A percentile compares a stretch with the other conserved stretches of the same genome.
phyloP scores from a whole-genome alignment of 2,113 vertebrate genomes.

The Petromus typicus region DNA sequence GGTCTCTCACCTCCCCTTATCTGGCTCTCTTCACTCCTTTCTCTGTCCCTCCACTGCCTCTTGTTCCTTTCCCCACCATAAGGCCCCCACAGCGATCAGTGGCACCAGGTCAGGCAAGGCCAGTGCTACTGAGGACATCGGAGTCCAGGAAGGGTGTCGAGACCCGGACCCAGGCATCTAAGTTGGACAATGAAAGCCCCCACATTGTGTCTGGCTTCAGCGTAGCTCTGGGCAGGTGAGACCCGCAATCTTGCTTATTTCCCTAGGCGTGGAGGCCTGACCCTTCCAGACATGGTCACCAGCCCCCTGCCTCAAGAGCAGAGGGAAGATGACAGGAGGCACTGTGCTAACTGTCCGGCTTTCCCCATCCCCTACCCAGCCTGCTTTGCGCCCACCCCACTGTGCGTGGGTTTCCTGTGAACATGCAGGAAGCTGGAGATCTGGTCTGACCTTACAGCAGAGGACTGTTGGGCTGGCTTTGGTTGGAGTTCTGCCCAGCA shows the following conservation, averaged over 20 bases:
- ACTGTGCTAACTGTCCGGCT: fast-evolving
- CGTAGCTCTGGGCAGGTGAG: background rate
- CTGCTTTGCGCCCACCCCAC: background rate
- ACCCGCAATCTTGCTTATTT: background rate
- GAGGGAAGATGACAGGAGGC: background rate
- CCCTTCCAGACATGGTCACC: background rate
- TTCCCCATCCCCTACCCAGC: background rate
- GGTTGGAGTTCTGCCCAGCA: background rate
- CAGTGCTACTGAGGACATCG: background rate
- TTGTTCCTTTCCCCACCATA: background rate
- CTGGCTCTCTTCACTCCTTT: background rate
- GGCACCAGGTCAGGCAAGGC: background rate
- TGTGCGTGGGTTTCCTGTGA: background rate
- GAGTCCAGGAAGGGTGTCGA: background rate
- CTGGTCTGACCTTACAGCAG: background rate
- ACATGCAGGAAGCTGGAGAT: background rate
- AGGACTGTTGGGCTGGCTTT: background rate
- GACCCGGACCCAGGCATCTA: background rate
- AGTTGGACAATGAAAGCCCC: background rate
- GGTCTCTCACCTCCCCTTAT: background rate
- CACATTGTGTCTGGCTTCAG: background rate
- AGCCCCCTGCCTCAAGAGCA: background rate
- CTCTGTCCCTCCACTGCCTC: background rate
- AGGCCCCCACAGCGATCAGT: background rate
- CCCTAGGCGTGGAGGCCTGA: background rate